phyloP scores from a whole-genome alignment of 2,888 invertebrate species.

The Gastracanthus pulcherrimus region DNA sequence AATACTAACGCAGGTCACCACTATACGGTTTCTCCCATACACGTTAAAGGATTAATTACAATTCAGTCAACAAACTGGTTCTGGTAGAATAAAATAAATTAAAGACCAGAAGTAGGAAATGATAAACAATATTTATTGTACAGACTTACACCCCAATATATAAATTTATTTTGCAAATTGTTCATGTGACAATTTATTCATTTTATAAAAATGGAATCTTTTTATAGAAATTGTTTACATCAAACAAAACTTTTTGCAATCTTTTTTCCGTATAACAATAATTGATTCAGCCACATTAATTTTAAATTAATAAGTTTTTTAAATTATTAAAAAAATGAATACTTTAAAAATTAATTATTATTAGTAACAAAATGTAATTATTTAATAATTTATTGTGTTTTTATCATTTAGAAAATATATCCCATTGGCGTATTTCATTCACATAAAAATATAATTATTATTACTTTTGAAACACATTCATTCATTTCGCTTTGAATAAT shows the following conservation, averaged over 20 bases:
- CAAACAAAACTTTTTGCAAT: conserved; percentile 10
- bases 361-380: conserved; percentile 36
- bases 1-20: too few species aligned
- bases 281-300: conserved; percentile 23
- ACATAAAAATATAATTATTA: not conserved
- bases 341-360: conserved; percentile 28
- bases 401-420: conserved; percentile 3
- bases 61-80: too few species aligned
- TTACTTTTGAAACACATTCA: conserved; percentile 7
- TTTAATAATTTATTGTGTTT: conserved; percentile 12
- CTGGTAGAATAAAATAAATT: conserved; percentile 2
- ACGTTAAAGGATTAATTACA: too few species aligned
- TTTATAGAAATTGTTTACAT: conserved; percentile 28
- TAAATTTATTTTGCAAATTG: conserved; percentile 42
- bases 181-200: conserved; percentile 1
- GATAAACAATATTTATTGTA: conserved; percentile 10
- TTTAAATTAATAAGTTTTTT: conserved; percentile 41
- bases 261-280: not conserved
- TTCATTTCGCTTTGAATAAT: not conserved
- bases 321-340: conserved; percentile 11
- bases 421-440: not conserved
- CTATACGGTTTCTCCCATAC: too few species aligned
- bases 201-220: conserved; percentile 50
- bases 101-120: conserved; percentile 3
- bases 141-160: conserved; percentile 22